These are phyloP conservation scores for Sminthurinus signatus DNA, from an alignment of 1,140 invertebrate species.

Conservation along the genomic window DNA sequence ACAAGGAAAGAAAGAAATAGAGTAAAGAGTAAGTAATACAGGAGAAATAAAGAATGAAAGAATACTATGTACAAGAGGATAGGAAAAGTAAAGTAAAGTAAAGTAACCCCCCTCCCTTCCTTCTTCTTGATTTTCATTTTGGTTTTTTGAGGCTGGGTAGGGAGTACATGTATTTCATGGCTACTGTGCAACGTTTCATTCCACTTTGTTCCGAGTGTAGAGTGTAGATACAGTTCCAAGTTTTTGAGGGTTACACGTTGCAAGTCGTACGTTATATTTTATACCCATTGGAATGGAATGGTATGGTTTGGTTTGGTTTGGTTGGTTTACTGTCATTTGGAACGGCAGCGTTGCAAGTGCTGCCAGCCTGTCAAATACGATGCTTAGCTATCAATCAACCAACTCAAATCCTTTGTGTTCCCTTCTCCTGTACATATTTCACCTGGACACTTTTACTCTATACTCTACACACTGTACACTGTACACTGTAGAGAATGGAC, in stretches of 20 bases:
- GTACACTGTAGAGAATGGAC: too few relatives aligned
- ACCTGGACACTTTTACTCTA: slow-evolving; percentile 37
- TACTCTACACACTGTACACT: neutral
- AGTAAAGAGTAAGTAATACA: too few relatives aligned
- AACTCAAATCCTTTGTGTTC: slow-evolving; percentile 38
- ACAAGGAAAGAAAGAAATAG: too few relatives aligned
- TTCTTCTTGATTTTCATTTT: too few relatives aligned
- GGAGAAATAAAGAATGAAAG: too few relatives aligned
- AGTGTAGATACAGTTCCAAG: neutral
- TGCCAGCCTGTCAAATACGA: slow-evolving; percentile 41
- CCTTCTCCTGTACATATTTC: slow-evolving; percentile 24
- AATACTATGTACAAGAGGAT: too few relatives aligned
- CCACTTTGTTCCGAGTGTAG: neutral
- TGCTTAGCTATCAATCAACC: slow-evolving; percentile 39
- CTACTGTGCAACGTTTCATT: neutral
- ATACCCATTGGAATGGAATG: too few relatives aligned
- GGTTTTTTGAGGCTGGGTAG: too few relatives aligned
- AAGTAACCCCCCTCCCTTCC: too few relatives aligned
- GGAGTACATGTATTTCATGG: neutral
- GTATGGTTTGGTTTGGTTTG: too few relatives aligned
- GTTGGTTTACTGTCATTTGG: slow-evolving; percentile 15
- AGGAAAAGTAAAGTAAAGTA: too few relatives aligned
- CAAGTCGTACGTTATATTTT: neutral
- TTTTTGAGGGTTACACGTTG: neutral
- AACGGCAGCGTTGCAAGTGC: slow-evolving; percentile 14